Base-by-base conservation (phyloP, 2,888 invertebrate species). In the Pristionchus japonicus region DNA sequence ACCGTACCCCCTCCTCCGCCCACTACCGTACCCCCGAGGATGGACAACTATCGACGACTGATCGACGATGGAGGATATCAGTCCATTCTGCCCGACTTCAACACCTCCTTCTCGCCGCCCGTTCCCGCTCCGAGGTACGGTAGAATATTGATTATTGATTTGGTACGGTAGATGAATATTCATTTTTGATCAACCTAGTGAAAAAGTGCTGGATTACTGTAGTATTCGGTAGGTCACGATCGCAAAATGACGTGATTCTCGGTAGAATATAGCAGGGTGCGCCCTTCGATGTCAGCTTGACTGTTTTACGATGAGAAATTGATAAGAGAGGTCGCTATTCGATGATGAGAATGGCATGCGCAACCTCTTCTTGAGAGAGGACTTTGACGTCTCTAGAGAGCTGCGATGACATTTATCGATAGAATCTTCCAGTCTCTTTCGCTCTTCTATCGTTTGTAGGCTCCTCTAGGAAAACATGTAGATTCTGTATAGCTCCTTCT, bases 1-100 rank as follows among this genome's bases (percentile, higher is more conserved):
- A 89, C 91, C 6, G 89, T 90, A 15, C 88, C 90, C 4, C 90
- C 91, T 20, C 88, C 91, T 20, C 86, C 88, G 40, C 87, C 89
- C 3, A 88, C 89, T 47, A 70, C 84, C 88, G 67, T 67, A n/a
- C 37, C 74, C 37, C 40, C 83, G 7, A 47, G 27, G 87, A 43
- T 89, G 89, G 89, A 89, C 2, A 90, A 90, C 49, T 91, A 92
- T 83, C 89, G 83, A 34, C n/a, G 37, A 82, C 80, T 88, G 31
- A 67, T 80, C 77, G 87, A 80, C 31, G 47, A 64, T 40, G 77
- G 87, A 1, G 87, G 80, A 23, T 87, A 87, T 20, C 67, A 87
- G 27, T 87, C 87, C 27, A 87, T 87, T 27, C 80, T 87, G 27
- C 87, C 87, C 47, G 87, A 87, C 27, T 37, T 87, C 57, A 37